Evolutionary conservation across 2,113 vertebrate genomes (phyloP), one percentile per base, ranked within the genome.

Genomic region (Scartelaos histophorus): DNA sequence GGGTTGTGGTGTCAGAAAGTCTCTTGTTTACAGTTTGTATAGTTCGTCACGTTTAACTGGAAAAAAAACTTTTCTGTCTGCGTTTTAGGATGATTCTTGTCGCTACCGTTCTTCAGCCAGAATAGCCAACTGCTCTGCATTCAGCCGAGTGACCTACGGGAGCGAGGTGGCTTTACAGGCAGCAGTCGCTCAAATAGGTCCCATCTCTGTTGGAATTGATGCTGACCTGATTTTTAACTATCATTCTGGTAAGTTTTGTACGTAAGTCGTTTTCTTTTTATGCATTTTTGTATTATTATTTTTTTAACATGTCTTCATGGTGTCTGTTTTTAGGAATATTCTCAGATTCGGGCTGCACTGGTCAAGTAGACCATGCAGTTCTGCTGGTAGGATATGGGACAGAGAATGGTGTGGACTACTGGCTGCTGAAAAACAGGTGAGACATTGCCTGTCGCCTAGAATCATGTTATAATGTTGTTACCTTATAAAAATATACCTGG

Each of bases 381-480:
- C 73, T 99, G 0, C 93, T 80, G 0, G 74, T 96, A 0, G 97
- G 97, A 5, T 98, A 98, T 0, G 97, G 97, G 0, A 93, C 84
- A 0, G 61, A 92, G 0, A 25, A 13, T 0, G 92, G 94, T 7
- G 83, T 93, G 62, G 95, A 98, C 17, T 98, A 93, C 35, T 99
- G 97, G 97, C 94, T 99, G 49, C 89, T 99, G 53, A 99, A 98
- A 86, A 99, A 99, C 93, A 99, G 58, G 58, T 97, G 89, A 79
- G 78, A 60, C 17, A 0, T 7, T 49, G 38, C 24, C 29, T 29
- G 29, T 2, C 29, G 29, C 29, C 4, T 29, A 2, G 29, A 29
- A 4, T 29, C 29, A 29, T 29, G 29, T 29, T 29, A 29, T 2
- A 29, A 29, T 29, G 29, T 29, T 29, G 29, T 29, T 29, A 29